A percentile compares a stretch with the other conserved stretches of the same genome.
Conservation (phyloP, 2,888 invertebrate genomes). For the Melitaea athalia region DNA sequence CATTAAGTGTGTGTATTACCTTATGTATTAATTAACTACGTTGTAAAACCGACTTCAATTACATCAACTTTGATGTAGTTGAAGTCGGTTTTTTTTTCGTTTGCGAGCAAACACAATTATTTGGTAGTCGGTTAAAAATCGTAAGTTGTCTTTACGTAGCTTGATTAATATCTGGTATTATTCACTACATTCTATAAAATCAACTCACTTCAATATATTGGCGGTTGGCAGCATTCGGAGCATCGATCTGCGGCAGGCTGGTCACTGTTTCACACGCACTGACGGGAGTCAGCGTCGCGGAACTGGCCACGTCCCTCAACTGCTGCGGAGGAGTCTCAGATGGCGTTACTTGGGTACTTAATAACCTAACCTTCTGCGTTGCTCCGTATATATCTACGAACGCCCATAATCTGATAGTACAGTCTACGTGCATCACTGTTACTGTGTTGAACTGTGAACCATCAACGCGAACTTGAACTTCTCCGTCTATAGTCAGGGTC, state of each 20-base stretch:
- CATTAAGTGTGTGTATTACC: no score
- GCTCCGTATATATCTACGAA: constrained; percentile 98
- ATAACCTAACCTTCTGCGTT: constrained; percentile 90
- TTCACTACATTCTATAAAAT: no score
- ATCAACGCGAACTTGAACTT: constrained; percentile 91
- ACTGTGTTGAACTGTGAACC: constrained; percentile 88
- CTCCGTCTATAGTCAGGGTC: constrained; percentile 88
- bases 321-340: constrained; percentile 78
- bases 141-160: constrained; percentile 9
- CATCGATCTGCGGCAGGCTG: constrained; percentile 85
- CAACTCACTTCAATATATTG: constrained; percentile 76
- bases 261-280: constrained; percentile 89
- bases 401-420: constrained; percentile 95
- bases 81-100: no score
- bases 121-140: no score
- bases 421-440: constrained; percentile 97
- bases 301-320: constrained; percentile 80
- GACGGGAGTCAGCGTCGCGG: constrained; percentile 64
- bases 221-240: constrained; percentile 60
- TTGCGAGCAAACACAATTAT: no score
- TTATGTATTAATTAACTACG: no score
- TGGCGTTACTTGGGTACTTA: constrained; percentile 60
- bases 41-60: no score
- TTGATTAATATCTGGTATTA: no score
- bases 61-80: no score